A percentile compares a stretch with the other conserved stretches of the same genome.
These are phyloP conservation scores for Odobenus rosmarus DNA, from an alignment of 2,113 vertebrate genomes.

Conservation along the genomic window DNA sequence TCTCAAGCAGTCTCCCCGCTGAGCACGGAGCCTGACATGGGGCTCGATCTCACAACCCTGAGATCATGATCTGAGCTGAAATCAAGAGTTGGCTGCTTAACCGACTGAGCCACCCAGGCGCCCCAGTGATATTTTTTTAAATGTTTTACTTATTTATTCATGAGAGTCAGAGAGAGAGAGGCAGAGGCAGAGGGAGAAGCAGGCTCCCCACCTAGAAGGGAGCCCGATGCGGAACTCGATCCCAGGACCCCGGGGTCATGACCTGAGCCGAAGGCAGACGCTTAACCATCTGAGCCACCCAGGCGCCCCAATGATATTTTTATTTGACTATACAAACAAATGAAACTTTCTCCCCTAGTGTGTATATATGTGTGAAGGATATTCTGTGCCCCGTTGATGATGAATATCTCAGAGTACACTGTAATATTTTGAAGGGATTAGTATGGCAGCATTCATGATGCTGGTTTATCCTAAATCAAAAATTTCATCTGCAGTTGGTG, in stretches of 20 bases:
- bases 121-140: not conserved
- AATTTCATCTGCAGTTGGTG: slow-evolving; percentile 29
- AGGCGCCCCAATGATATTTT: not conserved
- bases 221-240: not conserved
- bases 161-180: not conserved
- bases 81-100: not conserved
- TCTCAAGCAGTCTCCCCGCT: not conserved
- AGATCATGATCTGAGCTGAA: not conserved
- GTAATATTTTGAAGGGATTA: slow-evolving; percentile 35
- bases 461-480: slow-evolving; percentile 53
- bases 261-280: not conserved
- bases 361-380: not conserved
- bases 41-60: not conserved
- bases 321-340: slow-evolving; percentile 13
- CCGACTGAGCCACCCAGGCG: not conserved
- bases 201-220: not conserved
- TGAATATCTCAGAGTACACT: not conserved
- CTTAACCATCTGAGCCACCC: not conserved
- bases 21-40: not conserved
- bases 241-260: not conserved
- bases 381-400: not conserved
- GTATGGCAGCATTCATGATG: slow-evolving; percentile 9
- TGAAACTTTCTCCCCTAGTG: not conserved
- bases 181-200: not conserved
- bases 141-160: not conserved